phyloP scores from a whole-genome alignment of 2,888 invertebrate species.

The Pharmacophagus antenor region DNA sequence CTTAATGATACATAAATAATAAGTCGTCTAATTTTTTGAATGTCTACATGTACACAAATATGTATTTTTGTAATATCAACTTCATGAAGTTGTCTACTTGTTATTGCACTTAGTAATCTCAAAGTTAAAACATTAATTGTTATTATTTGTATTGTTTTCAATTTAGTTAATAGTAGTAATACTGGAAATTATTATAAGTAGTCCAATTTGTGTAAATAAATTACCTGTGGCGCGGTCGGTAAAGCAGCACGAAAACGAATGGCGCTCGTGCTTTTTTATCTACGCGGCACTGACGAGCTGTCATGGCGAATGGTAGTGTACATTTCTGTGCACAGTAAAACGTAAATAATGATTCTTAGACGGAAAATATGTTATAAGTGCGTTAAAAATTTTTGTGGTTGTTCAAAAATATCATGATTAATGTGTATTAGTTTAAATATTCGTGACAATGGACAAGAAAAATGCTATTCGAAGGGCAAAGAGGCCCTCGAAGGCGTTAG shows the following conservation, averaged over 20 bases:
- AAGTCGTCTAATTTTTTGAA: too few relatives aligned
- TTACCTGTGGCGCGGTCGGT: conserved; percentile 40
- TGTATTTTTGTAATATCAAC: too few relatives aligned
- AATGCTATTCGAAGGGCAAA: conserved; percentile 89
- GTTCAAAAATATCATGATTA: conserved; percentile 75
- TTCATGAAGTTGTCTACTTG: too few relatives aligned
- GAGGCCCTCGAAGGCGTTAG: conserved; percentile 87
- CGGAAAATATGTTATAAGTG: conserved; percentile 57
- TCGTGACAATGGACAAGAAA: conserved; percentile 88
- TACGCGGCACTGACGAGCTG: conserved; percentile 57
- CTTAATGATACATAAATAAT: too few relatives aligned
- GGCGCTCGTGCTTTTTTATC: conserved; percentile 62
- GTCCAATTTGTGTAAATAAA: not conserved
- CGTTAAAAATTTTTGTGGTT: conserved; percentile 59
- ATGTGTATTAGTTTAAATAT: conserved; percentile 60
- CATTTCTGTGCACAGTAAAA: conserved; percentile 68
- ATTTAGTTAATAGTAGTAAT: too few relatives aligned
- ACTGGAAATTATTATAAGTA: not conserved
- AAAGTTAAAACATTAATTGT: too few relatives aligned
- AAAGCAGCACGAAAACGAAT: conserved; percentile 53
- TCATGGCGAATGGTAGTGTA: conserved; percentile 74
- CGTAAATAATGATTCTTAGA: conserved; percentile 75
- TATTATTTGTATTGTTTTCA: too few relatives aligned
- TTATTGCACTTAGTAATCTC: too few relatives aligned
- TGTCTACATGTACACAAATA: too few relatives aligned